A percentile compares a stretch with the other conserved stretches of the same genome.
phyloP scores from a whole-genome alignment of 2,797 vertebrate species.

The Brotula barbata region DNA sequence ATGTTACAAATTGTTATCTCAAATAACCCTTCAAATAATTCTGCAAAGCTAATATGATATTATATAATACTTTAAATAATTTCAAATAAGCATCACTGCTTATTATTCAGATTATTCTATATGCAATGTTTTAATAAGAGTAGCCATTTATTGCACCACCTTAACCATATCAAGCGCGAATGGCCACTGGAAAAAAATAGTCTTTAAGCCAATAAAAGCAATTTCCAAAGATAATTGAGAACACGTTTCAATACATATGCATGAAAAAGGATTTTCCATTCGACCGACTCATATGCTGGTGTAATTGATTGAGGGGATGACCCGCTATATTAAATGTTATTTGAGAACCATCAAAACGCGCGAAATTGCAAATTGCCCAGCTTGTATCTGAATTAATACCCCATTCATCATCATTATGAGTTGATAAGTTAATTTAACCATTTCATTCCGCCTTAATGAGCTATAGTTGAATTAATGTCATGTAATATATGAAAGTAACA shows the following conservation, averaged over 20 bases:
- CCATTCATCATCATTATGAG: slow-evolving; percentile 99
- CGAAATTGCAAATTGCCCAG: slow-evolving; percentile 99
- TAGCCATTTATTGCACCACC: slow-evolving; percentile 53
- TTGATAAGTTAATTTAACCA: slow-evolving; percentile 99
- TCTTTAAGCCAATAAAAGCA: slow-evolving; percentile 96
- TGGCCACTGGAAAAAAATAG: slow-evolving; percentile 83
- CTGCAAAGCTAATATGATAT: not conserved
- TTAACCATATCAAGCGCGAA: slow-evolving; percentile 80
- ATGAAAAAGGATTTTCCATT: slow-evolving; percentile 96
- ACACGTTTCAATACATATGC: slow-evolving; percentile 99
- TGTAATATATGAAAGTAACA: slow-evolving; percentile 99
- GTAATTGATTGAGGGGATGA: slow-evolving; percentile 99
- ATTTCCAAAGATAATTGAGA: slow-evolving; percentile 99
- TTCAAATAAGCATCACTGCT: not conserved
- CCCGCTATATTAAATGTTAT: slow-evolving; percentile 99
- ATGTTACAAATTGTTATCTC: too few relatives aligned
- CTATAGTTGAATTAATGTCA: slow-evolving; percentile 99
- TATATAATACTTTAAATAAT: not conserved
- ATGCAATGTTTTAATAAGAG: slow-evolving; percentile 12
- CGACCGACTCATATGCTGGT: slow-evolving; percentile 90
- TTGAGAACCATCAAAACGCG: slow-evolving; percentile 99
- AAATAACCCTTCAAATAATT: not conserved
- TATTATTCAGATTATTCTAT: not conserved
- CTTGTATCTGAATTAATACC: slow-evolving; percentile 99
- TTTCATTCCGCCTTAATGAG: slow-evolving; percentile 99